Evolutionary conservation across 2,113 vertebrate genomes (phyloP), one percentile per base, ranked within the genome.

Genomic region (Puffinus mauretanicus): DNA sequence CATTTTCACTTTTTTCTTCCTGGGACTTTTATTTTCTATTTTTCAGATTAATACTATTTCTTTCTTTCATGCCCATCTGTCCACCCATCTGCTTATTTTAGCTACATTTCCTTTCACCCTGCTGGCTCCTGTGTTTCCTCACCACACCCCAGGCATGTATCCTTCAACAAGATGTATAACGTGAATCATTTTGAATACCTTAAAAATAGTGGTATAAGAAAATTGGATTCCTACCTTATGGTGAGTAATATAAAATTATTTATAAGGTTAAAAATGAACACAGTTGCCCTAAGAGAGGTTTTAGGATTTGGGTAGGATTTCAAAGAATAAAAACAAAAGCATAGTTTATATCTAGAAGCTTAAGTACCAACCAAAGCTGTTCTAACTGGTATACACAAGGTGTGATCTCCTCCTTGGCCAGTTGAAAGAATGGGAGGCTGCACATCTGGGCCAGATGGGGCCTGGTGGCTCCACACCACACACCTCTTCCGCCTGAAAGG

Each of bases 111-210:
- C 86, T 66, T 93, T 94, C 73, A 82, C 86, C 62, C 75, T 49
- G 90, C 51, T 79, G 57, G 67, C 71, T 93, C 38, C 54, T 72
- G 46, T 32, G 27, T 70, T 62, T 70, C 78, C 44, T 92, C 18
- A 76, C 64, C 84, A 88, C 57, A 89, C 79, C 65, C 42, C 58
- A 61, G 79, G 94, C 96, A 89, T 95, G 47, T 70, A 93, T 97
- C 94, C 82, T 94, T 96, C 96, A 96, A 60, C 44, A 95, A 62
- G 89, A 95, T 94, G 95, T 95, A 95, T 80, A 66, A 80, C 13
- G 16, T 38, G 58, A 91, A 80, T 85, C 27, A 94, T 89, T 95
- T 82, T 88, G 67, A 93, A 91, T 89, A 58, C 51, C 79, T 94
- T 82, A 86, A 86, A 91, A 97, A 78, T 15, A 69, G 30, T 51